phyloP scores from a whole-genome alignment of 2,113 vertebrate species.

The Dasyurus viverrinus region DNA sequence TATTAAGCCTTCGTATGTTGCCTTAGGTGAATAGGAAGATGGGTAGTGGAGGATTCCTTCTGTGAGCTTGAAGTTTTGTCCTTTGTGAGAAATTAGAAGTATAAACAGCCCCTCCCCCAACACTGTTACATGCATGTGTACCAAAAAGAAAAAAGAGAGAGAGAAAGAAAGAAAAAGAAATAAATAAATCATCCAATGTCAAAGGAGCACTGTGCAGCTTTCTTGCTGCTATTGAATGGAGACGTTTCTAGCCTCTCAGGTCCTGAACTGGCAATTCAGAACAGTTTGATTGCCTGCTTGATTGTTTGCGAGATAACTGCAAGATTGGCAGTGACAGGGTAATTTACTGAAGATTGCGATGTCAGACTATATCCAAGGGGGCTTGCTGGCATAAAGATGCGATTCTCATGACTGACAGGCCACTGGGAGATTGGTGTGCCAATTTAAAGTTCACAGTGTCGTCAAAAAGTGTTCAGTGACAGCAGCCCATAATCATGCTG shows the following conservation, averaged over 20 bases:
- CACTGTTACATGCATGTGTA: neutral
- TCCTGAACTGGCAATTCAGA: constrained; percentile 86
- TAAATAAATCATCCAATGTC: constrained; percentile 58
- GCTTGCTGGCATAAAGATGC: constrained; percentile 83
- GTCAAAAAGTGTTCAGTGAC: constrained; percentile 64
- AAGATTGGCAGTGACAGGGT: constrained; percentile 89
- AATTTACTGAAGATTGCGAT: constrained; percentile 90
- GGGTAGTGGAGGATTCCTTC: neutral
- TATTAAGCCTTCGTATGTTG: neutral
- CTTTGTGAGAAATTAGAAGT: constrained; percentile 27
- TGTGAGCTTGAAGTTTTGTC: constrained; percentile 12
- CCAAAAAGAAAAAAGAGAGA: neutral
- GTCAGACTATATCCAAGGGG: constrained; percentile 85
- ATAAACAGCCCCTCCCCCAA: constrained; percentile 11
- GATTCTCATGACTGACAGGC: constrained; percentile 86
- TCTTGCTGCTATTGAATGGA: constrained; percentile 74
- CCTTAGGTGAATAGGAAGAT: fast-evolving
- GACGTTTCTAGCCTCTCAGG: constrained; percentile 78
- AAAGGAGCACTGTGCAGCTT: constrained; percentile 55
- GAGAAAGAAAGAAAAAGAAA: constrained; percentile 41
- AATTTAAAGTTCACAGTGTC: constrained; percentile 83
- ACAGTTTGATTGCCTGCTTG: constrained; percentile 87
- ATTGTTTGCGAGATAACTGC: constrained; percentile 88
- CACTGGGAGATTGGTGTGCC: constrained; percentile 82
- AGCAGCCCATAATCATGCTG: constrained; percentile 77